phyloP scores from a whole-genome alignment of 2,888 invertebrate genomes.

The Drosophila rubida region DNA sequence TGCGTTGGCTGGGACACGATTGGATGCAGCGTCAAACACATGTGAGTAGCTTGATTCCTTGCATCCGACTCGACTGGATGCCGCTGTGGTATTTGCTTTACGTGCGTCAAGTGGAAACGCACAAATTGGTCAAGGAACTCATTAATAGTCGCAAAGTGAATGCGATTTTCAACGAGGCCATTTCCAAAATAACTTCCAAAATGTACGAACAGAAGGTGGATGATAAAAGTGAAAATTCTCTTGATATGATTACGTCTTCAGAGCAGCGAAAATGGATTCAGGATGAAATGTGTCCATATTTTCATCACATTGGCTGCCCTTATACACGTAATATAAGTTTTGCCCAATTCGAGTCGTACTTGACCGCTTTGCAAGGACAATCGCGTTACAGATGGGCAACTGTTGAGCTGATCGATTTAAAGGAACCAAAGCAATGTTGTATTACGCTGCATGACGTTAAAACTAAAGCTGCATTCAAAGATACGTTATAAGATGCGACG shows the following conservation, averaged over 20 bases:
- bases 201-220: constrained; percentile 42
- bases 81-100: constrained; percentile 91
- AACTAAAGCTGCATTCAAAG: neutral
- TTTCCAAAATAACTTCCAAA: constrained; percentile 46
- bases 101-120: constrained; percentile 81
- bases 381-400: constrained; percentile 66
- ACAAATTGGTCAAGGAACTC: constrained; percentile 84
- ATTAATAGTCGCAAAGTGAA: constrained; percentile 89
- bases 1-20: constrained; percentile 91
- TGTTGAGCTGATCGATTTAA: constrained; percentile 30
- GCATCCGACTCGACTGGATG: constrained; percentile 91
- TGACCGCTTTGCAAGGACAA: constrained; percentile 59
- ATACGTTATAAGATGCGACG: neutral
- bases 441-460: neutral
- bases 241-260: neutral
- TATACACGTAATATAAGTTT: constrained; percentile 57
- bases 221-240: neutral
- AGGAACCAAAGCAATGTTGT: constrained; percentile 27
- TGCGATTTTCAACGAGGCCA: constrained; percentile 87
- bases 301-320: constrained; percentile 46
- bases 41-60: constrained; percentile 88
- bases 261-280: constrained; percentile 57
- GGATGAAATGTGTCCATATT: constrained; percentile 56
- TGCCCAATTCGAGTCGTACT: constrained; percentile 69
- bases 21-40: constrained; percentile 87